Evolutionary conservation across 2,113 vertebrate genomes (phyloP), one percentile per base, ranked within the genome.

Genomic region (Rhipidura dahli): DNA sequence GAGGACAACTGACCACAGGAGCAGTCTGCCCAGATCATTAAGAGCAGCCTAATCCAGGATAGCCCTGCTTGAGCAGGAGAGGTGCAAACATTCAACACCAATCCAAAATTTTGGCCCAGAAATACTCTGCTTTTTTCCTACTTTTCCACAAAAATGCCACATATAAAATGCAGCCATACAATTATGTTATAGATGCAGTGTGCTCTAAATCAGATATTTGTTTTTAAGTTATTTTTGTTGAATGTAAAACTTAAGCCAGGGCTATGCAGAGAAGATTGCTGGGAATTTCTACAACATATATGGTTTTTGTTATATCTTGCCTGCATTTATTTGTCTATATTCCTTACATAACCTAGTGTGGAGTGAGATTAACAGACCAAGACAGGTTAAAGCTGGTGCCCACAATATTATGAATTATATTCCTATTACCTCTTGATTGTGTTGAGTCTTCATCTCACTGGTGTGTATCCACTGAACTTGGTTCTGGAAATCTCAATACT

Each of bases 151-250:
- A 37, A 59, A 85, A 82, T 14, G 11, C 8, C 27, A 51, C 33
- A 28, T 28, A 13, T 2, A 47, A 60, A 90, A 78, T 6, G 5
- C 33, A 78, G 28, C 10, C 24, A 11, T 31, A 20, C 14, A 56
- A 23, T 6, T 59, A 3, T 12, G 17, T 45, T 42, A 50, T 4
- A 59, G 24, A 59, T 0, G 0, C 7, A 37, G 8, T 3, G 7
- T 64, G 17, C 10, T 82, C 59, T 51, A 54, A 40, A 11, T 59
- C 2, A 0, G 26, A 24, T 15, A 14, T 5, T 45, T 37, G 24
- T 59, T 69, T 53, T 16, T 13, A 69, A 64, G 17, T 31, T 56
- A 17, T 20, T 78, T 81, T 28, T 70, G 9, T 33, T 70, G 18
- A 39, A 44, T 5, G 21, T 7, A 56, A 56, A 51, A 56, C 27